Base-by-base conservation (phyloP, 1,140 invertebrate genomes). In the Macrotrachela quadricornifera region DNA sequence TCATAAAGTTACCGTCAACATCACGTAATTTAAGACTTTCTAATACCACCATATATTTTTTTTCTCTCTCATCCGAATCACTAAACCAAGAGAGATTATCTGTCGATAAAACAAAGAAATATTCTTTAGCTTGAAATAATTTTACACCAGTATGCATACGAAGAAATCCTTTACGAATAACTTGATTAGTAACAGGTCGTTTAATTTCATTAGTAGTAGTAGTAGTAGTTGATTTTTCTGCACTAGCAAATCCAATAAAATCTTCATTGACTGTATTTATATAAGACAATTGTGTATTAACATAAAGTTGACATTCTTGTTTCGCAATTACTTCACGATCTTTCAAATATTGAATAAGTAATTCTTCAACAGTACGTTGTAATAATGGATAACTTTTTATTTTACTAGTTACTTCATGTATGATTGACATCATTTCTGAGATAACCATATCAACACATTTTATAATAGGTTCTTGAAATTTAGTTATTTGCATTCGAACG, bases 181-280 rank as follows among this genome's bases (percentile, higher is more conserved):
- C 21, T 8, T 30, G 21, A 30, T 30, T 30, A 4, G 21, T 30
- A 30, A 30, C 21, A 30, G 21, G 2, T 30, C 21, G 21, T 30
- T 30, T 30, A 8, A 8, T 8, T 30, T 30, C 21, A 30, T 8
- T 8, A 30, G 21, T 8, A 30, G 21, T 4, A 8, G 8, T 8
- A 30, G 21, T 8, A 30, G 21, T 4, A 8, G 8, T 8, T 30
- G 21, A 30, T 30, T 30, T 30, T 30, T 30, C 21, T 8, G 21
- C 21, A 30, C 21, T 97, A 61, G 91, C 88, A 64, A 71, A 71
- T 11, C 69, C 69, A 48, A 70, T 71, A 71, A 99, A 99, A 74
- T 99, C 94, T 75, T 99, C 94, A 67, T 99, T 94, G 72, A 97
- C 97, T 41, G 94, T 99, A 71, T 99, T 99, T 86, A 99, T 97